Evolutionary conservation across 2,797 vertebrate species (phyloP).

Genomic region (Diplodus puntazzo): DNA sequence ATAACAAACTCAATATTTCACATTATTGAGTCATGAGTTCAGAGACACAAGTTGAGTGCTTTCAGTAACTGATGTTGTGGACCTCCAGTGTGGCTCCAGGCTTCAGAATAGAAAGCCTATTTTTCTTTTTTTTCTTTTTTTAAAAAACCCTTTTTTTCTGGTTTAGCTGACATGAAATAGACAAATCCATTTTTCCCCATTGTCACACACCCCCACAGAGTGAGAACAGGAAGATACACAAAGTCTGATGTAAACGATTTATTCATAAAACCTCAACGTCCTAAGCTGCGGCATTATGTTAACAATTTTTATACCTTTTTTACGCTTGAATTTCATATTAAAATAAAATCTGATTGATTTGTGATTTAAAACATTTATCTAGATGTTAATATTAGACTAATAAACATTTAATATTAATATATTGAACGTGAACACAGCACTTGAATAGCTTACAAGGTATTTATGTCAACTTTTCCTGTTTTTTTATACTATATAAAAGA

Average conservation of each 20-base stretch:
- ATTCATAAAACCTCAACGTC: slow-evolving; percentile 5
- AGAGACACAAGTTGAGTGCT: background rate
- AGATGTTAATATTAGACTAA: slow-evolving; percentile 11
- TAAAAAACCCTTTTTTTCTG: background rate
- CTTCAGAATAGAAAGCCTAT: background rate
- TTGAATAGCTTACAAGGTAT: slow-evolving; percentile 5
- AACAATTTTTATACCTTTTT: background rate
- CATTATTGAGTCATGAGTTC: background rate
- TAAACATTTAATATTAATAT: slow-evolving; percentile 22
- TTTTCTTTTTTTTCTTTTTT: background rate
- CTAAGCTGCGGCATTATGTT: background rate
- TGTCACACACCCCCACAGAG: background rate
- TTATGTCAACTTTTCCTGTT: slow-evolving; percentile 20
- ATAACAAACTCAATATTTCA: background rate
- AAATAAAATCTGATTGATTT: background rate
- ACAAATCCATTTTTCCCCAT: background rate
- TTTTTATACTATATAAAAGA: slow-evolving; percentile 24
- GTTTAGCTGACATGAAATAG: background rate
- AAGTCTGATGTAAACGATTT: background rate
- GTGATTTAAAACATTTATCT: slow-evolving; percentile 12
- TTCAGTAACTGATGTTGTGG: background rate
- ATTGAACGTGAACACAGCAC: slow-evolving; percentile 20
- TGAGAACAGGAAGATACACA: background rate
- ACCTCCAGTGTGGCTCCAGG: background rate
- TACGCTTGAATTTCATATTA: background rate